Evolutionary conservation across 92 coral and sea anemone species (phyloP).

Genomic region (Umimayanthus kanabou): DNA sequence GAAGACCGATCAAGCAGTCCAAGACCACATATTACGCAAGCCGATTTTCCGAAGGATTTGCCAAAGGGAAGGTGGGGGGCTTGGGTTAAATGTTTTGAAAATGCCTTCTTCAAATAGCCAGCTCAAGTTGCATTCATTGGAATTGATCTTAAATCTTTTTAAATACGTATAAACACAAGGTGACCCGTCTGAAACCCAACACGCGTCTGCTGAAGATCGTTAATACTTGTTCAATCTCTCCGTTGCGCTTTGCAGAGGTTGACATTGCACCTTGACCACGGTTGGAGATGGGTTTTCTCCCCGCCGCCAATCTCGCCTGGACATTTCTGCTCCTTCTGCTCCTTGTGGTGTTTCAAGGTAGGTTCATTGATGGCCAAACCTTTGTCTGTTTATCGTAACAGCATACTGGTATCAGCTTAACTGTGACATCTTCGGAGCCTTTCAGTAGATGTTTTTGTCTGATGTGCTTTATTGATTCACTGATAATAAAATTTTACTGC

Average conservation of each 20-base stretch:
- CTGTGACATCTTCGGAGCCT: not conserved
- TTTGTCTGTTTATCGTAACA: constrained; percentile 5
- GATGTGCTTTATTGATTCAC: not conserved
- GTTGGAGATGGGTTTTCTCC: not conserved
- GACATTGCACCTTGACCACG: constrained; percentile 18
- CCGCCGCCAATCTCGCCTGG: constrained; percentile 18
- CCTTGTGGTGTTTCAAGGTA: constrained; percentile 20
- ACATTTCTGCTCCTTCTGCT: constrained; percentile 24
- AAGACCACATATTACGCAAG: not conserved
- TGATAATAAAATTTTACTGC: not conserved
- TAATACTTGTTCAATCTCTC: constrained; percentile 14
- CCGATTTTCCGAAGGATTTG: not conserved
- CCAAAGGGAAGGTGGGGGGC: constrained; percentile 12
- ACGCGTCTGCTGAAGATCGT: constrained; percentile 15
- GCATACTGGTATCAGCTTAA: not conserved
- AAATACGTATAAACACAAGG: constrained; percentile 13
- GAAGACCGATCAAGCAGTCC: not conserved
- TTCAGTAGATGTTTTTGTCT: not conserved
- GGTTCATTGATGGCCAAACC: not conserved
- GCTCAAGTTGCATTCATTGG: constrained; percentile 36
- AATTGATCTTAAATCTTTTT: constrained; percentile 1
- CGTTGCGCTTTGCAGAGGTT: constrained; percentile 38
- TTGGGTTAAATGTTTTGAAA: constrained; percentile 5
- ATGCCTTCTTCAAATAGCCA: constrained; percentile 27
- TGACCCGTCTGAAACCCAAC: constrained; percentile 32